Evolutionary conservation across 2,797 vertebrate species (phyloP), one percentile per base, ranked within the genome.

Genomic region (Hydrophis major): DNA sequence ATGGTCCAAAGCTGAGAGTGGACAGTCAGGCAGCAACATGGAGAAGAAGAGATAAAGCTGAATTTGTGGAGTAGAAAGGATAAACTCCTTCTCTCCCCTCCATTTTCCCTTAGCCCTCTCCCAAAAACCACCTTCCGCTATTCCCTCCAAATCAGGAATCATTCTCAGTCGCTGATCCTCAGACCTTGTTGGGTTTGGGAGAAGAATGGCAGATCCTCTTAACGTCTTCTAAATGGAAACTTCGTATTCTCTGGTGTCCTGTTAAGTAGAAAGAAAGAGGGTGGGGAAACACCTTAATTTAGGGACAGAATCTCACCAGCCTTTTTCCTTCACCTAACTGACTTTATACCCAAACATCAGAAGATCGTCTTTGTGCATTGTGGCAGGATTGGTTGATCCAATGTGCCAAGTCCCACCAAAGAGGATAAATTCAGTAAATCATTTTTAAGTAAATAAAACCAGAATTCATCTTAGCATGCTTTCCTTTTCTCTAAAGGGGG

Each of bases 231-330:
- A 99, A 97, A 99, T 99, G 96, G 99, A 99, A 86, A 99, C 99
- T 97, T 99, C 99, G 90, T 99, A 99, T 95, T 99, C 99, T 97
- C 98, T 97, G 47, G 99, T 99, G 96, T 99, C 98, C 98, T 99
- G 97, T n/a, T 66, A n/a, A n/a, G 32, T 32, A 42, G 87, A 50
- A 7, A 25, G 22, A 32, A 37, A 16, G 3, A 60, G 7, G 25
- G 78, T 25, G 11, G 50, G 13, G 16, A 37, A 18, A 10, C 2
- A 6, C 0, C 2, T 63, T 25, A 61, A 13, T 50, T 18, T 5
- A 6, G 2, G 0, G 4, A 22, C 16, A 22, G 42, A 5, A 28
- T 42, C n/a, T 66, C 8, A 1, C 78, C 13, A 16, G 37, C 60
- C 37, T 1, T n/a, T n/a, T 27, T 50, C 47, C 14, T 2, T 25